A percentile compares a stretch with the other conserved stretches of the same genome.
phyloP scores from a whole-genome alignment of 2,113 vertebrate species.

The Agapornis roseicollis region DNA sequence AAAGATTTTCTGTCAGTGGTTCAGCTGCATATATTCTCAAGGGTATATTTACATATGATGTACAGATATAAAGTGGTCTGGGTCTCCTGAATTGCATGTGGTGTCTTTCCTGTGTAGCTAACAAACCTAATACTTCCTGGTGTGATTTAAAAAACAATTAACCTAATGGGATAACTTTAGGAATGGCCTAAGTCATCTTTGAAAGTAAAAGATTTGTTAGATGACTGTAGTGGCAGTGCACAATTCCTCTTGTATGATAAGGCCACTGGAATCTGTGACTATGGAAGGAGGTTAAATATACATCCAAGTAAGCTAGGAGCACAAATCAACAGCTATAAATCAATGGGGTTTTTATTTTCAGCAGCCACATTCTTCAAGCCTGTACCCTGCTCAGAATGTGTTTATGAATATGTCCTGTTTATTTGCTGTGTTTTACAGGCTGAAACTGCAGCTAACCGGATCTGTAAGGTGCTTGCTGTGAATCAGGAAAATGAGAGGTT shows the following conservation, averaged over 20 bases:
- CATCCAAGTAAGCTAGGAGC: not conserved
- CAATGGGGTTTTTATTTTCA: not conserved
- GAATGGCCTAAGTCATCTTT: not conserved
- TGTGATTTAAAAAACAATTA: not conserved
- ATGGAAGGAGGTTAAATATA: not conserved
- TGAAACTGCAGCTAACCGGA: constrained; percentile 97
- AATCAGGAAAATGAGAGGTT: constrained; percentile 99
- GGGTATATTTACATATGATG: not conserved
- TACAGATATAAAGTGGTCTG: not conserved
- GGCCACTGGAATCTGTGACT: not conserved
- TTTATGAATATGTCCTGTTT: constrained; percentile 28
- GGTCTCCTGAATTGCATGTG: not conserved
- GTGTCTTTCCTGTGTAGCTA: constrained; percentile 37
- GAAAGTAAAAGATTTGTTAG: not conserved
- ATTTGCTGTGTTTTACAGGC: constrained; percentile 82
- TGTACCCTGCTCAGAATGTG: not conserved
- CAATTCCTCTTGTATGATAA: not conserved
- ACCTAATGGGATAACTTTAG: constrained; percentile 10
- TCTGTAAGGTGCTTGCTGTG: constrained; percentile 97
- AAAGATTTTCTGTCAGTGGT: not conserved
- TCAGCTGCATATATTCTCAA: not conserved
- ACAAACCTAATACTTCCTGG: constrained; percentile 16
- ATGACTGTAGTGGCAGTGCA: not conserved
- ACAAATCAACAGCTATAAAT: not conserved
- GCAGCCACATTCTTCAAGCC: not conserved